A percentile compares a stretch with the other conserved stretches of the same genome.
Conservation (phyloP, 2,797 vertebrate genomes). For the Lepilemur ruficaudatus region DNA sequence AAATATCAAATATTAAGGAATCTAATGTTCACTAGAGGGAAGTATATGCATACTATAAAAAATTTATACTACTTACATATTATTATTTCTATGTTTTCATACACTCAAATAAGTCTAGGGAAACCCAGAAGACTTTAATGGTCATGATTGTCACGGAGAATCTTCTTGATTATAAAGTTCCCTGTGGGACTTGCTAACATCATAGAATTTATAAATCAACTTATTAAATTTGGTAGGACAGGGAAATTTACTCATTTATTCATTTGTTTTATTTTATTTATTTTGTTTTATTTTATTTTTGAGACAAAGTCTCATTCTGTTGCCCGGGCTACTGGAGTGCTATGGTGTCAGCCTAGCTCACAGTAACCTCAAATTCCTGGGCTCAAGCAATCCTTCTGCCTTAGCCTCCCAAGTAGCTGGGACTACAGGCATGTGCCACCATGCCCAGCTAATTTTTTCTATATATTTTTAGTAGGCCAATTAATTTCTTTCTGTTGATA, state of each 20-base stretch:
- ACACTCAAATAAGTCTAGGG: not conserved
- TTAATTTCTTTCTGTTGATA: too few species aligned
- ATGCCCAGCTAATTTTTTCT: too few species aligned
- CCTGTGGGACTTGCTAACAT: not conserved
- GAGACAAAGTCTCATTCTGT: too few species aligned
- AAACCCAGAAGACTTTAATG: not conserved
- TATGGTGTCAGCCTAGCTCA: too few species aligned
- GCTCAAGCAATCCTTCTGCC: too few species aligned
- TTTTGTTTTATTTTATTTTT: too few species aligned
- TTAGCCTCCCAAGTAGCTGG: too few species aligned
- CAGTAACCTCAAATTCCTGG: too few species aligned
- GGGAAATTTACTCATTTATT: not conserved
- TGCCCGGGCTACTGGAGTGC: too few species aligned
- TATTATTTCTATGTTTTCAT: not conserved
- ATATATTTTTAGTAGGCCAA: too few species aligned
- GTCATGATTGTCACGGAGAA: not conserved
- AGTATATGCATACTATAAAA: not conserved
- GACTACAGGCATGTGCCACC: too few species aligned
- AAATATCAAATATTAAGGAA: conserved; percentile 36
- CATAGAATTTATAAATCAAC: not conserved
- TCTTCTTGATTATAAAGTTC: not conserved
- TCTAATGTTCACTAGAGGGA: not conserved
- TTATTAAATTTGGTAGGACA: not conserved
- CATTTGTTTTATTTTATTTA: not conserved
- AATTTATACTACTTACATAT: not conserved